Conservation (phyloP, 1,140 invertebrate species). For the Papilio glaucus region DNA sequence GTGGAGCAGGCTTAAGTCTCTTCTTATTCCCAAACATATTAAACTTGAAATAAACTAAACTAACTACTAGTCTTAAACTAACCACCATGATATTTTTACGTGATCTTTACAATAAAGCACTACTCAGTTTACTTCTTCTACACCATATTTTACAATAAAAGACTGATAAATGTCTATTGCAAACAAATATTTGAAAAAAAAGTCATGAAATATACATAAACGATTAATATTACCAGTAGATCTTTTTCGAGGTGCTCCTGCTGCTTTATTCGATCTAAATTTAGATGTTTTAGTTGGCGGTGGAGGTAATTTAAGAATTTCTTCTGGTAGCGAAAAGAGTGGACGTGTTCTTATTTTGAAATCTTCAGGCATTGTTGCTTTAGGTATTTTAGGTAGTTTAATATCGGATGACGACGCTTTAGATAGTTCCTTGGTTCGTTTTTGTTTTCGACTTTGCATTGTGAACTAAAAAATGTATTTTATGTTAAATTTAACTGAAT, state of each 20-base stretch:
- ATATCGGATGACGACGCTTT: conserved; percentile 60
- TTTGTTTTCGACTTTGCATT: conserved; percentile 59
- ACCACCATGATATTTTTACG: too few relatives aligned
- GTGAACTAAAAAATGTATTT: conserved; percentile 37
- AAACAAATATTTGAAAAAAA: too few relatives aligned
- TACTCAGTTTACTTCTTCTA: too few relatives aligned
- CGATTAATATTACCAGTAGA: conserved; percentile 54
- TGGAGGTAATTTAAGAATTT: conserved; percentile 76
- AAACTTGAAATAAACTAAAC: too few relatives aligned
- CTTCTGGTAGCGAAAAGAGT: conserved; percentile 82
- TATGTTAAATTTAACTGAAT: conserved; percentile 16
- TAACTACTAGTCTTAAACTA: too few relatives aligned
- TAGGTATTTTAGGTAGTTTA: conserved; percentile 76
- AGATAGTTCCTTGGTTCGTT: conserved; percentile 59
- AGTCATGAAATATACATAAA: too few relatives aligned
- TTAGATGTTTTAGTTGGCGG: conserved; percentile 59
- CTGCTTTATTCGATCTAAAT: conserved; percentile 50
- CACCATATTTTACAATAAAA: too few relatives aligned
- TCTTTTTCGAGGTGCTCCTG: conserved; percentile 50
- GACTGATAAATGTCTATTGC: too few relatives aligned
- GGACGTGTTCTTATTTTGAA: conserved; percentile 81
- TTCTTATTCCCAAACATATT: too few relatives aligned
- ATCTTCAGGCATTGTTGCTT: conserved; percentile 80
- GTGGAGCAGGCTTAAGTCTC: too few relatives aligned
- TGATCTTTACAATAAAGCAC: too few relatives aligned